These are phyloP conservation scores for Papilio machaon DNA, from an alignment of 1,140 invertebrate species.

Conservation along the genomic window DNA sequence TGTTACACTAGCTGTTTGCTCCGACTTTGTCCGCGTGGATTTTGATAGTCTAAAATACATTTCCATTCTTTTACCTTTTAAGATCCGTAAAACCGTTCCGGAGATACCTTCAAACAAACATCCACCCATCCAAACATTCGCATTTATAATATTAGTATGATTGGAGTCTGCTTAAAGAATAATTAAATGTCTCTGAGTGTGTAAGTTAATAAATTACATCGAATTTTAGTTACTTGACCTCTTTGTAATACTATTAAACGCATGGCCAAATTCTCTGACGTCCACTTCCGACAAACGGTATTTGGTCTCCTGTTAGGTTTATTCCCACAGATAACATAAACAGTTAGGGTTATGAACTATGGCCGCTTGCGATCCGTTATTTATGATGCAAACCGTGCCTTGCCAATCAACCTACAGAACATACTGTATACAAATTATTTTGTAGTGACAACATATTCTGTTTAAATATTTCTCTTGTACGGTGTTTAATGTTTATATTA, in stretches of 20 bases:
- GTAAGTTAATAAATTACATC: background rate
- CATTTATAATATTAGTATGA: too few species aligned
- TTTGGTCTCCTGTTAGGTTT: constrained; percentile 43
- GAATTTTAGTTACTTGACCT: background rate
- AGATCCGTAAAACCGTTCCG: too few species aligned
- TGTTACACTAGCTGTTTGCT: too few species aligned
- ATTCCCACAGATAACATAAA: constrained; percentile 59
- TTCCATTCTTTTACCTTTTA: too few species aligned
- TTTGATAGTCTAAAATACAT: too few species aligned
- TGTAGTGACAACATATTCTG: background rate
- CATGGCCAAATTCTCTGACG: background rate
- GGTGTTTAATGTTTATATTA: too few species aligned
- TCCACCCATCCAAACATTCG: too few species aligned
- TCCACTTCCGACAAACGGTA: constrained; percentile 50
- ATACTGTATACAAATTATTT: background rate
- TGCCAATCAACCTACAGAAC: background rate
- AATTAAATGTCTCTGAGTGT: background rate
- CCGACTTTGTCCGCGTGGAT: too few species aligned
- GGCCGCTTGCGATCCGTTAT: constrained; percentile 44
- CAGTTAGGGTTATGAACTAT: constrained; percentile 57
- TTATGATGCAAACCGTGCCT: constrained; percentile 28
- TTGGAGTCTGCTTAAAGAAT: background rate
- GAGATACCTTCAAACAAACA: too few species aligned
- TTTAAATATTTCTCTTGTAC: too few species aligned
- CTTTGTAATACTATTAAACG: background rate